phyloP scores from a whole-genome alignment of 1,140 invertebrate genomes.

The Melanaphis sacchari region DNA sequence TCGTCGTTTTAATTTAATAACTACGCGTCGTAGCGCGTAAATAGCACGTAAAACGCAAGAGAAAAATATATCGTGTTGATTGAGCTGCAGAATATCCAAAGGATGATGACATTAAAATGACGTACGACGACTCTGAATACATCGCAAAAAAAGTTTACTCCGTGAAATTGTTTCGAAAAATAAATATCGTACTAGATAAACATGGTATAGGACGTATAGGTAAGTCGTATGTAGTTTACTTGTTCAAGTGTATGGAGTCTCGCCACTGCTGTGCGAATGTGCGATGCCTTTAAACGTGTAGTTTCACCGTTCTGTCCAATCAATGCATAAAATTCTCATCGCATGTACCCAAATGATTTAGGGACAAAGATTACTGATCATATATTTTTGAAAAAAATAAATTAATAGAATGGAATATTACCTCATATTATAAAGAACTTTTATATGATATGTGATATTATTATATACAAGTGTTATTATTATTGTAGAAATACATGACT shows the following conservation, averaged over 20 bases:
- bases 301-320: neutral
- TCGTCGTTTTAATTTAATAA: neutral
- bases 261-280: neutral
- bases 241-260: too few relatives aligned
- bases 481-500: too few relatives aligned
- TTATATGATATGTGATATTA: too few relatives aligned
- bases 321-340: neutral
- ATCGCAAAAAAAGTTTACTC: neutral
- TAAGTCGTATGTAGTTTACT: too few relatives aligned
- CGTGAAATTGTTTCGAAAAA: too few relatives aligned
- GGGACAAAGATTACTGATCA: neutral
- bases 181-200: too few relatives aligned
- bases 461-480: too few relatives aligned
- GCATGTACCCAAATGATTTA: neutral
- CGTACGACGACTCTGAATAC: neutral
- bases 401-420: too few relatives aligned
- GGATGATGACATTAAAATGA: neutral
- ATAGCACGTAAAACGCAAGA: neutral
- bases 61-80: neutral
- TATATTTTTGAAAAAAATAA: neutral
- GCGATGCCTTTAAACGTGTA: neutral
- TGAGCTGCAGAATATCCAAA: neutral
- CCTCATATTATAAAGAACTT: too few relatives aligned
- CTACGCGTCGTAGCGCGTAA: too few relatives aligned
- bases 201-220: too few relatives aligned